Conservation (phyloP, 2,888 invertebrate species). For the Euplagia quadripunctaria region DNA sequence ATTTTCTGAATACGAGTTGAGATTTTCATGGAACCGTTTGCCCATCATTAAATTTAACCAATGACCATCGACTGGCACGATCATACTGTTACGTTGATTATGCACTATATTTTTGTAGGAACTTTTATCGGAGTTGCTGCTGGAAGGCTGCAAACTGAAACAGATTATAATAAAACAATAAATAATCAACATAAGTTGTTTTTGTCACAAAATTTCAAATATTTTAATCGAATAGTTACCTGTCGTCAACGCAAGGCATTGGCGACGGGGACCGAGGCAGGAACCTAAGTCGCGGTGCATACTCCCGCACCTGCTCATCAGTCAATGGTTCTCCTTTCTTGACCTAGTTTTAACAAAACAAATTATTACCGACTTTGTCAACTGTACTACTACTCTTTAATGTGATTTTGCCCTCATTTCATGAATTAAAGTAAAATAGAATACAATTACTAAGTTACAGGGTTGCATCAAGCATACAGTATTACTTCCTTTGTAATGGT, state of each 20-base stretch:
- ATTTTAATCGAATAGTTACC: conserved; percentile 53
- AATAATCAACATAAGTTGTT: not conserved
- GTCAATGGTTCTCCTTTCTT: conserved; percentile 78
- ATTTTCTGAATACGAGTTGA: conserved; percentile 83
- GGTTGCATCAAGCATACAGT: too few species aligned
- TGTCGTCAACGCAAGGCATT: conserved; percentile 67
- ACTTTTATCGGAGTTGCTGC: conserved; percentile 83
- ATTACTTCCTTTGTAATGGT: too few species aligned
- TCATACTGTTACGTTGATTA: conserved; percentile 74
- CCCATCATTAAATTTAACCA: conserved; percentile 89
- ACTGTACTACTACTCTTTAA: not conserved
- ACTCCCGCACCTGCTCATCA: conserved; percentile 76
- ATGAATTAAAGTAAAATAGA: not conserved
- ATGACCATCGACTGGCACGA: conserved; percentile 86
- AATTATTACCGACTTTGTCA: not conserved
- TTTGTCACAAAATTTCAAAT: not conserved
- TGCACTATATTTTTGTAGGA: conserved; percentile 74
- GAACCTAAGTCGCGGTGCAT: conserved; percentile 78
- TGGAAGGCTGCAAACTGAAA: conserved; percentile 81
- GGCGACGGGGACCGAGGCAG: conserved; percentile 73
- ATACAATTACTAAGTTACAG: too few species aligned
- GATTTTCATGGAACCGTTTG: conserved; percentile 86
- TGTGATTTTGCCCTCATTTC: not conserved
- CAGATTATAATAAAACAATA: not conserved
- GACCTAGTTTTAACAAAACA: conserved; percentile 59